Percentiles rank a stretch among this genome's conserved stretches.
Conservation (phyloP, 2,113 vertebrate species). For the Protomyctophum bolini region DNA sequence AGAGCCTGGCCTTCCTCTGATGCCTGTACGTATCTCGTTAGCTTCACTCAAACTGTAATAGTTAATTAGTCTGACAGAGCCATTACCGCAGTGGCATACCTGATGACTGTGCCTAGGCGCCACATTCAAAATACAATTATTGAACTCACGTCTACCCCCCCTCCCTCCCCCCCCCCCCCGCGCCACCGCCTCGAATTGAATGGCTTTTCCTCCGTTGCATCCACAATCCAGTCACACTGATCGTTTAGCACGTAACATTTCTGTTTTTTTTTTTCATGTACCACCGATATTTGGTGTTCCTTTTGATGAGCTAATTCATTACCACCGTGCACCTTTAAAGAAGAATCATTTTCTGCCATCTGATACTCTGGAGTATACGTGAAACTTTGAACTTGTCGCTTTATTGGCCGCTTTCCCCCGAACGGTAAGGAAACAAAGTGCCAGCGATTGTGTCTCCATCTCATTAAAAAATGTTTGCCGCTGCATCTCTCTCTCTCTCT, state of each 20-base stretch:
- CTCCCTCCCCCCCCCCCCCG: neutral
- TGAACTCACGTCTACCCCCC: constrained; percentile 54
- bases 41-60: constrained; percentile 91
- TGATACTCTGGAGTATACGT: constrained; percentile 9
- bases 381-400: constrained; percentile 49
- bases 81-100: constrained; percentile 82
- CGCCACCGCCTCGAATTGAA: neutral
- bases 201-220: constrained; percentile 21
- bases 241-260: constrained; percentile 13
- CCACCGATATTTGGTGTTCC: too few species aligned
- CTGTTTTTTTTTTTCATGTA: constrained; percentile 41
- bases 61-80: constrained; percentile 95
- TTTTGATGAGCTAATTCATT: constrained; percentile 44
- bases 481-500: constrained; percentile 39
- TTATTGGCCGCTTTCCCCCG: constrained; percentile 41
- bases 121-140: constrained; percentile 80
- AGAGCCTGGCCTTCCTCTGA: constrained; percentile 94
- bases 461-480: constrained; percentile 72
- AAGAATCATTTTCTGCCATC: constrained; percentile 16
- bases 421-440: constrained; percentile 41
- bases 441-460: constrained; percentile 61
- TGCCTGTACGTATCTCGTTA: constrained; percentile 92
- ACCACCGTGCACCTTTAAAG: constrained; percentile 14
- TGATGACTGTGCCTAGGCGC: constrained; percentile 74
- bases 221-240: neutral